Percentiles rank a stretch among this genome's conserved stretches.
phyloP scores from a whole-genome alignment of 2,888 invertebrate genomes.

The Sturmia bella region DNA sequence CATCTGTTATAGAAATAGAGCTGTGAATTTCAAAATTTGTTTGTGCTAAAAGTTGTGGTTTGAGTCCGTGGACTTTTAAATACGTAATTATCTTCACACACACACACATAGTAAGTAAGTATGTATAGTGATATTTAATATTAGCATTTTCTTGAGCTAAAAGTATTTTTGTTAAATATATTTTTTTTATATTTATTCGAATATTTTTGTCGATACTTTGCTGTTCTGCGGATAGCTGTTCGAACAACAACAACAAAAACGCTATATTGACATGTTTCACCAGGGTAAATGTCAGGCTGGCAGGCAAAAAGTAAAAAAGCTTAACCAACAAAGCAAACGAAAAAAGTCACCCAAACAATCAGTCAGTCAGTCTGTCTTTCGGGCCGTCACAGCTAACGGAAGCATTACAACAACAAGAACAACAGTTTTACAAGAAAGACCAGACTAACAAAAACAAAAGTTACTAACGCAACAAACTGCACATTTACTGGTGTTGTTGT shows the following conservation, averaged over 20 bases:
- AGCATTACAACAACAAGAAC: slow-evolving; percentile 45
- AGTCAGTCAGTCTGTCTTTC: background rate
- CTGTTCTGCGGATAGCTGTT: background rate
- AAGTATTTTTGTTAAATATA: too few relatives aligned
- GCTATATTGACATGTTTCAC: slow-evolving; percentile 27
- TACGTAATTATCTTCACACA: too few relatives aligned
- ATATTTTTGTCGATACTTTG: background rate
- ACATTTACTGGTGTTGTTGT: background rate
- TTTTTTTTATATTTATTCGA: too few relatives aligned
- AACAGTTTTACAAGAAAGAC: slow-evolving; percentile 39
- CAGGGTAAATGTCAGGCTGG: slow-evolving; percentile 36
- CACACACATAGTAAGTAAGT: too few relatives aligned
- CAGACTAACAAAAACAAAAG: slow-evolving; percentile 49
- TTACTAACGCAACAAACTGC: slow-evolving; percentile 29
- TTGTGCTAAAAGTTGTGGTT: too few relatives aligned
- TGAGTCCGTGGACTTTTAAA: too few relatives aligned
- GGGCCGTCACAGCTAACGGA: slow-evolving; percentile 55
- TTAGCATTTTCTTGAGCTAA: too few relatives aligned
- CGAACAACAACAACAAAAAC: slow-evolving; percentile 23
- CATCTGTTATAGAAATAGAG: too few relatives aligned
- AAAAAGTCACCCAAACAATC: background rate
- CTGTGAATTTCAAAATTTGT: too few relatives aligned
- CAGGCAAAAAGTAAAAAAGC: slow-evolving; percentile 6
- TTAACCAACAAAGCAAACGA: background rate
- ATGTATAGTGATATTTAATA: too few relatives aligned